These are phyloP conservation scores for Tuta absoluta DNA, from an alignment of 2,888 invertebrate genomes.

Conservation along the genomic window DNA sequence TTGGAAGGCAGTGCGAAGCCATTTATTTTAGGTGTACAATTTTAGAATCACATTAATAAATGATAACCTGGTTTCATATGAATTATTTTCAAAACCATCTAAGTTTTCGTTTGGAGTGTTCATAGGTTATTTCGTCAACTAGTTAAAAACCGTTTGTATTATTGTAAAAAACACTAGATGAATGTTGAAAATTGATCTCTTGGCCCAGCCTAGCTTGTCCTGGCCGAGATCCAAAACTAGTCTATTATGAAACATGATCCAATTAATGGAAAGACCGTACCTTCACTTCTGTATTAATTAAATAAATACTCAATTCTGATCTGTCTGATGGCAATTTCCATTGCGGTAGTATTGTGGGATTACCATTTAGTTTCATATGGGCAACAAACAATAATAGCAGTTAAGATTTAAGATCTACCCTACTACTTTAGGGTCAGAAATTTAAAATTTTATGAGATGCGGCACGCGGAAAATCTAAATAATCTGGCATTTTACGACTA, in stretches of 20 bases:
- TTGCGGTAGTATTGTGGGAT: background rate
- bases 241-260: constrained; percentile 42
- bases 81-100: too few species aligned
- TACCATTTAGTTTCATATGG: background rate
- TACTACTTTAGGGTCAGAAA: too few species aligned
- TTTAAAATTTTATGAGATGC: too few species aligned
- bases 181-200: background rate
- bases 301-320: background rate
- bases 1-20: constrained; percentile 35
- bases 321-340: background rate
- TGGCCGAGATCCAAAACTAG: constrained; percentile 48
- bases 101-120: too few species aligned
- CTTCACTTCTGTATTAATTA: constrained; percentile 28
- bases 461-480: background rate
- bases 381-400: background rate
- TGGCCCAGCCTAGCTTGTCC: constrained; percentile 32
- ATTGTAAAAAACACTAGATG: too few species aligned
- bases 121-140: too few species aligned
- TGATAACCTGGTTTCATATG: too few species aligned
- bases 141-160: too few species aligned
- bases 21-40: background rate
- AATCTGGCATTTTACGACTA: too few species aligned
- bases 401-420: background rate
- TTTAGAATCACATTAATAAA: too few species aligned
- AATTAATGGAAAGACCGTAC: constrained; percentile 40